Evolutionary conservation across 2,113 vertebrate genomes (phyloP), one percentile per base, ranked within the genome.

Genomic region (Hippocampus guttulatus): DNA sequence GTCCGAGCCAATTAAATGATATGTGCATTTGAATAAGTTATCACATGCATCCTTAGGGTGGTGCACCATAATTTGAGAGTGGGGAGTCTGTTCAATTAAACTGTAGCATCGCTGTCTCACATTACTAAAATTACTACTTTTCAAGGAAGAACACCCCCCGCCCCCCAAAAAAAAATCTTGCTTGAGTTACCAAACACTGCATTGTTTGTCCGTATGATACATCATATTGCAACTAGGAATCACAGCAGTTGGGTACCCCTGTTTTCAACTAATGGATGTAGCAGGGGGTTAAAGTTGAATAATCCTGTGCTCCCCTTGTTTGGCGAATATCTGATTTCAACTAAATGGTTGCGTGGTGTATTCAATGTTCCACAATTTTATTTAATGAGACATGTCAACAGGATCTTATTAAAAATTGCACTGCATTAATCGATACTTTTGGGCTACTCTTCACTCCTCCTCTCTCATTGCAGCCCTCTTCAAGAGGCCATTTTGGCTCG

Each of bases 351-450:
- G 27, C 6, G 2, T 0, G 25, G 58, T 61, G 27, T 12, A 55
- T 55, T 21, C 20, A 55, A 55, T 55, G 52, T n/a, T 49, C 47
- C 47, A 18, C 5, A 49, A 18, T 16, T 47, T 49, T 18, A 51
- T 51, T 51, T 38, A 65, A 71, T 81, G 74, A 79, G 74, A 67
- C 62, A 62, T 69, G 74, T 79, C 75, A 78, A 79, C 69, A 67
- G 70, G 64, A 75, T 67, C 55, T 73, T 80, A 81, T 87, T 79
- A 77, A 77, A 86, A 81, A 74, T 70, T 84, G 77, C 74, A 70
- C 71, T 38, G 66, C 52, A 86, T 79, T 77, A 80, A 78, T 85
- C 79, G 66, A 78, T 70, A 77, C 69, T 74, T 75, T 69, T 38
- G 11, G 68, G 74, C 64, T 33, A 3, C 8, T 40, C 0, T n/a